Evolutionary conservation across 1,140 invertebrate genomes (phyloP).

Genomic region (Drosophila sproati): DNA sequence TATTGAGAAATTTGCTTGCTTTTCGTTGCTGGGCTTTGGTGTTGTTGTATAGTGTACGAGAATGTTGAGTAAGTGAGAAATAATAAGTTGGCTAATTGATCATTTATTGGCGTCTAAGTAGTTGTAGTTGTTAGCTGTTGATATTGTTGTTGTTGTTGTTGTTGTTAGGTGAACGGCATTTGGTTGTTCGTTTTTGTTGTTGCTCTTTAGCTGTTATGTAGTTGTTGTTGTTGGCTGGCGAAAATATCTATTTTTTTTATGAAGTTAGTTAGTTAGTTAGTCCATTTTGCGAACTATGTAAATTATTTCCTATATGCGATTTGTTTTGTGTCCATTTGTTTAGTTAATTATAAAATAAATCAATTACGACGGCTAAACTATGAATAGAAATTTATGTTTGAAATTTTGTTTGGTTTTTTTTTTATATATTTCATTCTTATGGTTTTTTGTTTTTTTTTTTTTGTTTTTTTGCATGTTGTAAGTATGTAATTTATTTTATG

Average conservation of each 20-base stretch:
- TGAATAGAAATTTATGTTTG: conserved; percentile 70
- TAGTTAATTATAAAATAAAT: conserved; percentile 68
- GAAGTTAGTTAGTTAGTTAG: conserved; percentile 44
- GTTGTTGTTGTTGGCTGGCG: conserved; percentile 62
- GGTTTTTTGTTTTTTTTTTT: conserved; percentile 27
- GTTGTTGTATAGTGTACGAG: conserved; percentile 8
- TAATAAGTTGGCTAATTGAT: conserved; percentile 19
- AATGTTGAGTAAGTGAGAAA: conserved; percentile 23
- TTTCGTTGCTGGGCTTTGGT: conserved; percentile 1
- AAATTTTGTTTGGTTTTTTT: conserved; percentile 34
- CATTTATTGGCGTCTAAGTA: conserved; percentile 17
- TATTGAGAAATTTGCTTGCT: conserved; percentile 1
- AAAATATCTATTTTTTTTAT: conserved; percentile 58
- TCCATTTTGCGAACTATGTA: conserved; percentile 65
- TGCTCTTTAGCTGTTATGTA: conserved; percentile 47
- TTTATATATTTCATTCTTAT: conserved; percentile 41
- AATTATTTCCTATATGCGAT: conserved; percentile 63
- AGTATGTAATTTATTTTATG: conserved; percentile 50
- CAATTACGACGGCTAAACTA: conserved; percentile 76
- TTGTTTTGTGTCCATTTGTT: conserved; percentile 59
- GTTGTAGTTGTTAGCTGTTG: conserved; percentile 23
- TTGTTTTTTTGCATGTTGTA: conserved; percentile 9
- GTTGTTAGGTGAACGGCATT: conserved; percentile 69
- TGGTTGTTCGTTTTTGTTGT: conserved; percentile 50
- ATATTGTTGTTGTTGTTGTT: conserved; percentile 21